Conservation (phyloP, 2,797 vertebrate genomes). For the Siniperca obscura region DNA sequence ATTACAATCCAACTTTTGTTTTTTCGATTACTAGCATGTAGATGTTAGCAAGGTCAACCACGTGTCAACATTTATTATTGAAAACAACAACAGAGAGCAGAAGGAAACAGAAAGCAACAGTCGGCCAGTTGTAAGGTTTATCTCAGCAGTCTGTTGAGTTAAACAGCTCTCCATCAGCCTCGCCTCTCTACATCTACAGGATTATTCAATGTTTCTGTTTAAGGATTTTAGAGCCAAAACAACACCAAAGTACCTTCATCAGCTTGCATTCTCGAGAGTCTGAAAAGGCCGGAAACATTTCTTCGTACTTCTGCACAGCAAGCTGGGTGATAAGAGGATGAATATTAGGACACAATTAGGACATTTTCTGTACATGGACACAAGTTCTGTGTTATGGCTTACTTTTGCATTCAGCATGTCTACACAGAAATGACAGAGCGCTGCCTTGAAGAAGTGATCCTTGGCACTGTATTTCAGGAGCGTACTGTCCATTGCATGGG, state of each 20-base stretch:
- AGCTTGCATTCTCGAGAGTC: conserved; percentile 87
- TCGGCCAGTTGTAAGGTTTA: neutral
- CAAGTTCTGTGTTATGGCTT: accelerated
- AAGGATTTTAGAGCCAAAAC: neutral
- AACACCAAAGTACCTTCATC: conserved; percentile 81
- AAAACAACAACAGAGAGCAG: neutral
- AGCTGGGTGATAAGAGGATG: conserved; percentile 65
- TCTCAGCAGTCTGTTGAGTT: neutral
- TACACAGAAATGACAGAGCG: conserved; percentile 94
- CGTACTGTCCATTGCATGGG: conserved; percentile 92
- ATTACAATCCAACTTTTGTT: neutral
- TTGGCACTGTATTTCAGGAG: conserved; percentile 96
- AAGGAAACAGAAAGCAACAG: neutral
- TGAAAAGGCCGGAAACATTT: conserved; percentile 94
- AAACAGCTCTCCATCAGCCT: neutral
- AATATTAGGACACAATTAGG: conserved; percentile 9
- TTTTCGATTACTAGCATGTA: neutral
- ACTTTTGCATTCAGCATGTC: conserved; percentile 95
- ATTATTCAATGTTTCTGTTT: neutral
- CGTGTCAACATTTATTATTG: neutral
- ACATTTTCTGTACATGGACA: neutral
- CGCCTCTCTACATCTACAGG: neutral
- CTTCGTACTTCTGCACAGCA: conserved; percentile 86
- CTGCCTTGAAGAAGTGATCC: conserved; percentile 94
- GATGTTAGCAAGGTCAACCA: neutral